phyloP scores from a whole-genome alignment of 35 echinoderm and acorn worm species.

The Hemicentrotus pulcherrimus region DNA sequence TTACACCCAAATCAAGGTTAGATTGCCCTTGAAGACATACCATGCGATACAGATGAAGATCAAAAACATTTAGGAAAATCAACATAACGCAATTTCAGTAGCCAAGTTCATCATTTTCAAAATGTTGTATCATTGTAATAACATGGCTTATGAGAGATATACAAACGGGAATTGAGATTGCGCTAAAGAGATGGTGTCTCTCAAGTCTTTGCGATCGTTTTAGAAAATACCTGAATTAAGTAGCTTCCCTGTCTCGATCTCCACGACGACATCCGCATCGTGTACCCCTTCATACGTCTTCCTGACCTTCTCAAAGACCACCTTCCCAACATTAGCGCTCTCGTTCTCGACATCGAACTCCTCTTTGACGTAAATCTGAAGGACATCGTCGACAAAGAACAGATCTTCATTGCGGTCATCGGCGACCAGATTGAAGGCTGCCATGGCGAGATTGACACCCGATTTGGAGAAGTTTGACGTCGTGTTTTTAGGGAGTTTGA shows the following conservation, averaged over 20 bases:
- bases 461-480: conserved; percentile 31
- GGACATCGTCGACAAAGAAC: background rate
- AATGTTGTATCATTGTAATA: too few species aligned
- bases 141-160: too few species aligned
- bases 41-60: too few species aligned
- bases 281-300: background rate
- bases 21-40: too few species aligned
- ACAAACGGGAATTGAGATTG: too few species aligned
- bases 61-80: too few species aligned
- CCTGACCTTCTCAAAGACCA: background rate
- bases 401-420: background rate
- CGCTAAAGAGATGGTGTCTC: too few species aligned
- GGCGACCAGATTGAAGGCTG: conserved; percentile 16
- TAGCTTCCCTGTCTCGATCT: background rate
- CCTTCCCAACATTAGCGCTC: background rate
- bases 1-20: too few species aligned
- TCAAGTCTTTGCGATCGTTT: too few species aligned
- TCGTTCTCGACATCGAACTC: background rate
- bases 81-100: too few species aligned
- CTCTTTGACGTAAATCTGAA: background rate
- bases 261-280: background rate
- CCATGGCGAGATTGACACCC: background rate
- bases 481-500: conserved; percentile 15
- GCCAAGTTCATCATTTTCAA: too few species aligned
- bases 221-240: background rate